Evolutionary conservation across 2,113 vertebrate genomes (phyloP), one percentile per base, ranked within the genome.

Genomic region (Oreochromis niloticus): DNA sequence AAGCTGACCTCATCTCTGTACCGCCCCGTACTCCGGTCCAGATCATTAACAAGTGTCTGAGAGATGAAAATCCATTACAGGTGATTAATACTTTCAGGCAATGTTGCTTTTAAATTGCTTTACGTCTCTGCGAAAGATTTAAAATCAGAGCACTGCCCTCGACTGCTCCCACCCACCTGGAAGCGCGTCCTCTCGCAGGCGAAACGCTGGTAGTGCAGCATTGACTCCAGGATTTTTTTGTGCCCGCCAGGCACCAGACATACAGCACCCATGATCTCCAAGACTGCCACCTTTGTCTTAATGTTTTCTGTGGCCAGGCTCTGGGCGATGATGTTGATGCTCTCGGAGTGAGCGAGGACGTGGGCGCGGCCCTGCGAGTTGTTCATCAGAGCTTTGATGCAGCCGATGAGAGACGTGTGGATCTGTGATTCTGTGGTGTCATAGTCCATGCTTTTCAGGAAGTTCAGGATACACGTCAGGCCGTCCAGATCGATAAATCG

Each of bases 321-420:
- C 97, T 99, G 99, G 92, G 98, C 98, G 3, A 99, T 99, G 85
- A 99, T 98, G 27, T 99, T 99, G 86, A 99, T 99, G 95, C 98
- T 99, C 97, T 99, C 98, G 0, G 97, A 95, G 93, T 99, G 99
- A 22, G 99, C 97, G 90, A 99, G 97, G 73, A 99, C 98, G 0
- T 99, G 98, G 85, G 98, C 98, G 54, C 99, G 96, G 75, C 99
- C 99, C 95, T 98, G 98, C 81, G 99, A 99, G 96, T 99, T 99
- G 97, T 99, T 99, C 99, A 99, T 99, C 92, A 99, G 97, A 4
- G 98, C 99, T 94, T 99, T 99, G 95, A 99, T 98, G 95, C 99
- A 99, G 39, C 99, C 99, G 34, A 99, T 99, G 86, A 99, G 98
- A 6, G 99, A 99, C 89, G 98, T 99, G 97, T 99, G 99, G 97